These are phyloP conservation scores for Drosophila insularis DNA, from an alignment of 1,140 invertebrate species.

Conservation along the genomic window DNA sequence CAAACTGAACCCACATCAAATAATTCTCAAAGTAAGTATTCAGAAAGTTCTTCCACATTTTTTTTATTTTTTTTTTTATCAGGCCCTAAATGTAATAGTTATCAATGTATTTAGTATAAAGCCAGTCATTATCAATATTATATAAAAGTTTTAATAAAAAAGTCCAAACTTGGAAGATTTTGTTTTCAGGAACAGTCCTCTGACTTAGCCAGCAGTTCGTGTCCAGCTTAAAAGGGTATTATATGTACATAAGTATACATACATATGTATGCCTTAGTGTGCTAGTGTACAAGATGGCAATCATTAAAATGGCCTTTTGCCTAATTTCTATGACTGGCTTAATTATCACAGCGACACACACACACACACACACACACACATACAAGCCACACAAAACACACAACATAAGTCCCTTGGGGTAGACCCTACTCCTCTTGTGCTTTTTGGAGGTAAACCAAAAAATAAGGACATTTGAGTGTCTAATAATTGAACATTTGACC, in stretches of 20 bases:
- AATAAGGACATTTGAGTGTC: conserved; percentile 65
- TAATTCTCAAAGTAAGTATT: not conserved
- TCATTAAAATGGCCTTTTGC: conserved; percentile 79
- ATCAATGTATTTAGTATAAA: too few species aligned
- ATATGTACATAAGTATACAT: conserved; percentile 17
- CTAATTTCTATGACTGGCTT: conserved; percentile 81
- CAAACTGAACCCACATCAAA: not conserved
- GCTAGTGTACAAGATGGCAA: conserved; percentile 65
- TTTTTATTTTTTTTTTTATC: too few species aligned
- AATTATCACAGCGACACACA: conserved; percentile 68
- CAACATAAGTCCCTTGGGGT: conserved; percentile 34
- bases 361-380: conserved; percentile 21
- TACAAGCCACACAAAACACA: conserved; percentile 6
- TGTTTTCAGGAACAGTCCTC: conserved; percentile 7
- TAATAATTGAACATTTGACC: conserved; percentile 78
- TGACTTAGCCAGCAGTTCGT: conserved; percentile 23
- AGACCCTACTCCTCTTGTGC: conserved; percentile 12
- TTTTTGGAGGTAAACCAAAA: conserved; percentile 20
- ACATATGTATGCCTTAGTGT: conserved; percentile 16
- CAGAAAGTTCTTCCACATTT: not conserved
- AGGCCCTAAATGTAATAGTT: too few species aligned
- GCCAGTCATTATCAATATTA: too few species aligned
- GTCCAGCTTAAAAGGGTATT: conserved; percentile 65
- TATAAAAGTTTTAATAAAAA: too few species aligned
- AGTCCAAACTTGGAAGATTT: not conserved